Percentiles rank a stretch among this genome's conserved stretches.
Evolutionary conservation across 2,113 vertebrate genomes (phyloP).

Genomic region (Platanista minor): DNA sequence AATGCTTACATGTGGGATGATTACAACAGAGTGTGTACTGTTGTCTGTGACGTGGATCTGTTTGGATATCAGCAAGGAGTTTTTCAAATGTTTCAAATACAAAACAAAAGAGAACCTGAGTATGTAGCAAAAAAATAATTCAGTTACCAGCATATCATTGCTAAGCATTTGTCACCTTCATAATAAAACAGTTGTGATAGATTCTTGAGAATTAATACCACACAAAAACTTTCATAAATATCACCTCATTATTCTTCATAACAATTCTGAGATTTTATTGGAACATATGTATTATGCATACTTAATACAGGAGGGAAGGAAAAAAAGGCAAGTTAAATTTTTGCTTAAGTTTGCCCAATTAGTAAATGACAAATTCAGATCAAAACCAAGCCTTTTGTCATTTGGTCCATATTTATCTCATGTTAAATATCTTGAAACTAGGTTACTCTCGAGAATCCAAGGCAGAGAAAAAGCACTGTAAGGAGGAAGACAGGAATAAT

Average conservation of each 20-base stretch:
- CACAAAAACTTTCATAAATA: neutral
- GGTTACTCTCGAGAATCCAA: neutral
- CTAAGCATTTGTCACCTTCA: neutral
- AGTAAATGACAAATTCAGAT: neutral
- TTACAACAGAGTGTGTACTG: neutral
- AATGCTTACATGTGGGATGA: neutral
- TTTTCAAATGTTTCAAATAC: neutral
- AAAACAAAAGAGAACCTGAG: neutral
- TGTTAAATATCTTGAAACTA: neutral
- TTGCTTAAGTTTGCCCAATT: neutral
- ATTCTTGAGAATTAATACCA: neutral
- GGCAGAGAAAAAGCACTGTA: neutral
- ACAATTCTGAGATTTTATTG: neutral
- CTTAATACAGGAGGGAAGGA: neutral
- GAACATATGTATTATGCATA: neutral
- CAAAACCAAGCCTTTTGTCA: neutral
- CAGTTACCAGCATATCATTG: neutral
- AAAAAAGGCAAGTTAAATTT: neutral
- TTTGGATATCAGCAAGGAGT: neutral
- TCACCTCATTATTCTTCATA: neutral
- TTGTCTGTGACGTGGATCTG: neutral
- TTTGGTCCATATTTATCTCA: neutral
- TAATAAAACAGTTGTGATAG: neutral
- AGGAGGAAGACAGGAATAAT: neutral
- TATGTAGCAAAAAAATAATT: neutral